Percentiles rank a stretch among this genome's conserved stretches.
Evolutionary conservation across 2,797 vertebrate genomes (phyloP).

Genomic region (Thunnus albacares): DNA sequence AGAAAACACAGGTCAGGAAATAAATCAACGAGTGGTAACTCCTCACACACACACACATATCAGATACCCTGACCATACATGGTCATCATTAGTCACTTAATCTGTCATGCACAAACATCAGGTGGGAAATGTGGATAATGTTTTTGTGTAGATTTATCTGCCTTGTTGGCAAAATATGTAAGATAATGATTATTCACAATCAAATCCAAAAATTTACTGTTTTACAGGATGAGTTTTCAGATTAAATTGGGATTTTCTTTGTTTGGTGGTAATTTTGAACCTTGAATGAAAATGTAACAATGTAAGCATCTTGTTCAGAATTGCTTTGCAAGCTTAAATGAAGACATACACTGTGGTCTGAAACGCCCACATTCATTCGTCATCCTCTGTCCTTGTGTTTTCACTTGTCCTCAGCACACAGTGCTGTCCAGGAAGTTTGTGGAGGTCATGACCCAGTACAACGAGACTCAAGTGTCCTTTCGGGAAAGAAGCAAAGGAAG

Average conservation of each 20-base stretch:
- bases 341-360: not conserved
- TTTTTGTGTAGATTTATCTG: not conserved
- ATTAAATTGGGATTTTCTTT: not conserved
- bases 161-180: not conserved
- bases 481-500: slow-evolving; percentile 96
- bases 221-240: not conserved
- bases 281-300: not conserved
- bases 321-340: not conserved
- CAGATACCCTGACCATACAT: not conserved
- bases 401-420: slow-evolving; percentile 85
- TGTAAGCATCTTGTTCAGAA: not conserved
- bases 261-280: not conserved
- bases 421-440: slow-evolving; percentile 96
- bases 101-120: not conserved
- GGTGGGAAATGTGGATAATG: not conserved
- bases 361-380: slow-evolving; percentile 8
- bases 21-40: not conserved
- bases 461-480: slow-evolving; percentile 94
- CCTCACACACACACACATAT: not conserved
- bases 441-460: slow-evolving; percentile 96
- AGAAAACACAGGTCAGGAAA: slow-evolving; percentile 92
- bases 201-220: not conserved
- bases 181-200: not conserved
- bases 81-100: not conserved
- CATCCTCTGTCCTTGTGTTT: slow-evolving; percentile 23